A percentile compares a stretch with the other conserved stretches of the same genome.
phyloP scores from a whole-genome alignment of 2,113 vertebrate species.

The Danionella cerebrum region DNA sequence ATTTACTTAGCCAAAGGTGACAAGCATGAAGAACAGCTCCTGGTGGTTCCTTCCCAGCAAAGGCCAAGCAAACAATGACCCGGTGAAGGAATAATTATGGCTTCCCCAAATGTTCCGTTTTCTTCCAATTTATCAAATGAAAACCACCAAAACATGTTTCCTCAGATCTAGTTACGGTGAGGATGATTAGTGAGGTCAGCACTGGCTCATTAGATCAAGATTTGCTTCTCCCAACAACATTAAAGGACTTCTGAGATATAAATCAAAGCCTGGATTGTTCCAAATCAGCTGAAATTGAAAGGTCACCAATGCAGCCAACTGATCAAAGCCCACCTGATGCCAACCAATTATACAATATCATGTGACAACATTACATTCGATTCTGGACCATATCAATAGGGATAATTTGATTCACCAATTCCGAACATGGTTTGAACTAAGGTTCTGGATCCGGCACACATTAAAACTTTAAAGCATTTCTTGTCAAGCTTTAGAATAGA shows the following conservation, averaged over 20 bases:
- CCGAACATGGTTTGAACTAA: no score
- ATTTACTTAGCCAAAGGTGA: constrained; percentile 27
- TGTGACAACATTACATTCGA: not conserved
- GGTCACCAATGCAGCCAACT: not conserved
- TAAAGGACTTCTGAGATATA: not conserved
- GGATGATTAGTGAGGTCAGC: not conserved
- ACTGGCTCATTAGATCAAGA: not conserved
- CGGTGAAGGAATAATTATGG: not conserved
- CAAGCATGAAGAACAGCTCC: constrained; percentile 30
- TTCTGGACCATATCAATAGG: not conserved
- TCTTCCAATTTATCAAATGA: not conserved
- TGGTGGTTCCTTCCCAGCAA: constrained; percentile 2
- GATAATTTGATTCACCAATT: not conserved
- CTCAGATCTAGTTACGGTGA: not conserved
- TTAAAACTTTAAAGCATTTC: not conserved
- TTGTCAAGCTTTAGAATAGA: no score
- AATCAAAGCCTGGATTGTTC: not conserved
- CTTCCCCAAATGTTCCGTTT: constrained; percentile 11
- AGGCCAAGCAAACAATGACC: constrained; percentile 15
- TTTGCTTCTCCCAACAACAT: not conserved
- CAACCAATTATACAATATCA: not conserved
- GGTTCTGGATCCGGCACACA: no score
- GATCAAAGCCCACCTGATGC: not conserved
- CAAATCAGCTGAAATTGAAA: not conserved
- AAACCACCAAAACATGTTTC: not conserved